Base-by-base conservation (phyloP, 2,888 invertebrate species). In the Lamellibrachia columna region DNA sequence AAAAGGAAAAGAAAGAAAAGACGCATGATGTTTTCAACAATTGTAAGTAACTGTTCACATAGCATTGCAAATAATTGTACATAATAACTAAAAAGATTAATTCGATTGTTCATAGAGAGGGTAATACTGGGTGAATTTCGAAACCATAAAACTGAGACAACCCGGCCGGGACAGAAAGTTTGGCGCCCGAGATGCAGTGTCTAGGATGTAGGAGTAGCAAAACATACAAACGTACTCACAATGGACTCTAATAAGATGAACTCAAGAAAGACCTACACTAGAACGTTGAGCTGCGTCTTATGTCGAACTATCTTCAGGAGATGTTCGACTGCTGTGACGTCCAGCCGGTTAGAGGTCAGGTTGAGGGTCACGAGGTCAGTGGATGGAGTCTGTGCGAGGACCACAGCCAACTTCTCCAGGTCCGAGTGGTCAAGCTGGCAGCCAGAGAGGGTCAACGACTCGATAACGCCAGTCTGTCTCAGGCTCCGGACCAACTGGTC, bases 301-400 rank as follows among this genome's bases (percentile, higher is more conserved):
- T 75, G 75, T n/a, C 22, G 75, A 15, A 75, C 75, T 6, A 75
- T 75, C 75, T 75, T 75, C 75, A 75, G 75, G 75, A 75, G 75
- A 15, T 15, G 75, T 75, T 75, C 75, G 22, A 75, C 75, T 3
- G 75, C 75, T n/a, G 22, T n/a, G 75, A n/a, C 75, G 75, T 75
- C 75, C 75, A 75, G 22, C 22, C 22, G 75, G 22, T 75, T 75
- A 15, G 22, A 15, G 75, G 15, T 75, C 22, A 75, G 75, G 4
- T 75, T n/a, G n/a, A 75, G 75, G 75, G 75, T 75, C 75, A n/a
- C 75, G 75, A 75, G 75, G 75, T 75, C 75, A 75, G 75, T 75
- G 75, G 75, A 22, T 4, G 22, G 75, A 15, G 75, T 75, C 75
- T 22, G 75, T 22, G 75, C 75, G 22, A 75, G 22, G 75, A n/a